Percentiles rank a stretch among this genome's conserved stretches.
Evolutionary conservation across 1,140 invertebrate species (phyloP).

Genomic region (Coelopa frigida): DNA sequence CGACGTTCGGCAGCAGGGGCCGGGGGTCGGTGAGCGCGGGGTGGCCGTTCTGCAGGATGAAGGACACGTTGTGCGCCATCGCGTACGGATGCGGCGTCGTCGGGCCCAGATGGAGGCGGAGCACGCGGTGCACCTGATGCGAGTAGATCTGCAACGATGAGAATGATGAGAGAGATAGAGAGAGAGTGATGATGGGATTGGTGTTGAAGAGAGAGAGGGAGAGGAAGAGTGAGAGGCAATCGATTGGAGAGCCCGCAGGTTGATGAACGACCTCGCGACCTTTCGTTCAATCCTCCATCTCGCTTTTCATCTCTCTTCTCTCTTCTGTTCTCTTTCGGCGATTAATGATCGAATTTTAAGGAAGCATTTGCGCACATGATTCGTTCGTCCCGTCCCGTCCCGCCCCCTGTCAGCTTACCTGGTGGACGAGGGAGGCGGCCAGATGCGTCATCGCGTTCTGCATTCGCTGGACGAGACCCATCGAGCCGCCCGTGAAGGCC

Average conservation of each 20-base stretch:
- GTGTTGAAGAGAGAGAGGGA: no score
- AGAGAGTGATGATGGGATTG: no score
- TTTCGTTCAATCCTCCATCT: no score
- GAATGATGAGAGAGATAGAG: neutral
- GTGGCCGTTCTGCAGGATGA: conserved; percentile 66
- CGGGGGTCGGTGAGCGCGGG: conserved; percentile 58
- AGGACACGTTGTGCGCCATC: conserved; percentile 55
- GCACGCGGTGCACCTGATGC: conserved; percentile 46
- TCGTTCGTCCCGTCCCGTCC: no score
- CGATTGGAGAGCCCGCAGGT: no score
- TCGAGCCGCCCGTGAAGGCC: conserved; percentile 58
- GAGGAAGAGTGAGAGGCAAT: no score
- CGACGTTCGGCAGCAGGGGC: conserved; percentile 63
- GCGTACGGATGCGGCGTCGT: conserved; percentile 52
- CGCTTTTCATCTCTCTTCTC: no score
- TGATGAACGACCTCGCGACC: no score
- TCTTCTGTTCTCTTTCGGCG: no score
- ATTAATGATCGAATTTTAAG: no score
- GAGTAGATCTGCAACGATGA: conserved; percentile 25
- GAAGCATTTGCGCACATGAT: no score
- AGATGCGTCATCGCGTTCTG: conserved; percentile 51
- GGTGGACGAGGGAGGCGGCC: conserved; percentile 4
- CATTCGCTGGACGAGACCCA: conserved; percentile 56
- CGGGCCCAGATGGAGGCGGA: conserved; percentile 50
- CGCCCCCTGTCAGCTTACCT: no score